Percentiles rank a stretch among this genome's conserved stretches.
These are phyloP conservation scores for Fratercula arctica DNA, from an alignment of 2,797 vertebrate genomes.

Conservation along the genomic window DNA sequence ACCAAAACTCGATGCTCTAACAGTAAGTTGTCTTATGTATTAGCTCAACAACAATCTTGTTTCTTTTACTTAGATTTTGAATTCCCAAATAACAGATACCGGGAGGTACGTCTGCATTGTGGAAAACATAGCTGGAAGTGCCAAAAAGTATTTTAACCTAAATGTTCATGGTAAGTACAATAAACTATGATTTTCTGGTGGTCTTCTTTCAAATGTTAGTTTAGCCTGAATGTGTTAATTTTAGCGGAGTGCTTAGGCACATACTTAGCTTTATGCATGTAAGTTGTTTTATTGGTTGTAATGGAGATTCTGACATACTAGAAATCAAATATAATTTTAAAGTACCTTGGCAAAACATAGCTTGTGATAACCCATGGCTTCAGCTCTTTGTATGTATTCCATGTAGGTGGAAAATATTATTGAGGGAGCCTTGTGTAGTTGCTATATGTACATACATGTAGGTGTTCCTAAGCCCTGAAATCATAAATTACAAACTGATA, in stretches of 20 bases:
- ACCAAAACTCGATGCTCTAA: background rate
- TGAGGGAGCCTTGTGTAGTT: background rate
- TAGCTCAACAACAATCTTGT: background rate
- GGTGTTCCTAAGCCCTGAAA: background rate
- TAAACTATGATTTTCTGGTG: background rate
- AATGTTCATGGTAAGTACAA: slow-evolving; percentile 88
- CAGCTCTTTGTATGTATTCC: background rate
- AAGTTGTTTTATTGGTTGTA: background rate
- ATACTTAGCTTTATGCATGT: background rate
- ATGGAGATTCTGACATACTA: background rate
- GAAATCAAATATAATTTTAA: background rate
- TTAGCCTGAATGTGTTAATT: background rate
- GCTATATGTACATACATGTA: background rate
- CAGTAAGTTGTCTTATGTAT: background rate
- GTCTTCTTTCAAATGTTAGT: background rate
- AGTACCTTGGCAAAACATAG: background rate
- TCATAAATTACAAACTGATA: background rate
- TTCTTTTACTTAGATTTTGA: slow-evolving; percentile 80
- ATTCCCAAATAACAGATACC: slow-evolving; percentile 87
- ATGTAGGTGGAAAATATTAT: background rate
- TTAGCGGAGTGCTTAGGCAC: background rate
- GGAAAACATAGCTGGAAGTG: slow-evolving; percentile 89
- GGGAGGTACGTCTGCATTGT: slow-evolving; percentile 90
- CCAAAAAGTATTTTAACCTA: slow-evolving; percentile 92
- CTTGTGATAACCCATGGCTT: background rate